Conservation (phyloP, 2,113 vertebrate species). For the Tyto alba region DNA sequence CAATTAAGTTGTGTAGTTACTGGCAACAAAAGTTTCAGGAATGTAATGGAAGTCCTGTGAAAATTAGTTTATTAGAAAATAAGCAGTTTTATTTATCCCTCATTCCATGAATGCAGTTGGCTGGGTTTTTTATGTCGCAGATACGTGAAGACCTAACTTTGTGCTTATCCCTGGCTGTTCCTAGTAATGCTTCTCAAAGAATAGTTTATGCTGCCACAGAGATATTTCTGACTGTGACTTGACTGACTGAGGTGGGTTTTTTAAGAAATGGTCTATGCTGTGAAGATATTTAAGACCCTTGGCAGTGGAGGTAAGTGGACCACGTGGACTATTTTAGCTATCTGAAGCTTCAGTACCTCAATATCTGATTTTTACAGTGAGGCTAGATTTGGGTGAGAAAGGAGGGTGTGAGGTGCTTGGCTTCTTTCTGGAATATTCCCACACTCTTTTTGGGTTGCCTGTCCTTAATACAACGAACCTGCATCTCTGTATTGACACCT, state of each 20-base stretch:
- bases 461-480: not conserved
- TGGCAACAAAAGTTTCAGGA: not conserved
- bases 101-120: not conserved
- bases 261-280: not conserved
- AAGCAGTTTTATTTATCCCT: not conserved
- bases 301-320: not conserved
- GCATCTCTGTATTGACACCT: not conserved
- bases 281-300: not conserved
- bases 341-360: not conserved
- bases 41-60: not conserved
- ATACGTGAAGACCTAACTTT: not conserved
- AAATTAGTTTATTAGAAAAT: not conserved
- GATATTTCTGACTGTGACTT: not conserved
- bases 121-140: not conserved
- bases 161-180: not conserved
- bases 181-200: not conserved
- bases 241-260: not conserved
- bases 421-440: not conserved
- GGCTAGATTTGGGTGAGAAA: not conserved
- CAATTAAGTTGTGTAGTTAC: not conserved
- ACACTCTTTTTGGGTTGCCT: not conserved
- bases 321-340: not conserved
- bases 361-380: not conserved
- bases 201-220: not conserved
- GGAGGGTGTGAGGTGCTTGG: not conserved